Conservation (phyloP, 2,797 vertebrate genomes). For the Balearica regulorum region DNA sequence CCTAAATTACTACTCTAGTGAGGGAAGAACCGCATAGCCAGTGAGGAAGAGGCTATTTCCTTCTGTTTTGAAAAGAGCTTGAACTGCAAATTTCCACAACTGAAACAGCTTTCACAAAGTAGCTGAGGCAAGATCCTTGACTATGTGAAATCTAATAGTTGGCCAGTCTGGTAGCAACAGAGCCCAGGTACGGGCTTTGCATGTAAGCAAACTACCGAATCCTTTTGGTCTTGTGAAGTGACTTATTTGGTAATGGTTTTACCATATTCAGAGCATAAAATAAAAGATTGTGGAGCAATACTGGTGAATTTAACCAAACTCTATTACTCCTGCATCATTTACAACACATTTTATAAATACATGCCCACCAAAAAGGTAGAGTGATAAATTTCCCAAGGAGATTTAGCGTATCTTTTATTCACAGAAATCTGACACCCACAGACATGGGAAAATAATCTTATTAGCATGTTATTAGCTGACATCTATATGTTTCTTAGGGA, state of each 20-base stretch:
- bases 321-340: background rate
- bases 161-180: background rate
- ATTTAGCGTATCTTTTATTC: background rate
- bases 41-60: background rate
- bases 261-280: background rate
- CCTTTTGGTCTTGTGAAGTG: background rate
- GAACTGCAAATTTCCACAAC: background rate
- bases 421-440: background rate
- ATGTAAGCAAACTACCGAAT: background rate
- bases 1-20: background rate
- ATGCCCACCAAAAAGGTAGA: background rate
- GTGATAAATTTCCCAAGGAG: background rate
- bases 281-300: background rate
- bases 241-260: background rate
- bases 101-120: background rate
- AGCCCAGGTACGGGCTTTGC: background rate
- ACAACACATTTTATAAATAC: background rate
- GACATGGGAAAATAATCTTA: background rate
- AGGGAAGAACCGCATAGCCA: background rate
- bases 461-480: slow-evolving; percentile 33
- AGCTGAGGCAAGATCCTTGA: background rate
- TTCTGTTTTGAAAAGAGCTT: background rate
- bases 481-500: slow-evolving; percentile 38
- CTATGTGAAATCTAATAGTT: background rate
- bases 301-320: background rate